These are phyloP conservation scores for Pygathrix nemaeus DNA, from an alignment of 2,113 vertebrate genomes.

Conservation along the genomic window DNA sequence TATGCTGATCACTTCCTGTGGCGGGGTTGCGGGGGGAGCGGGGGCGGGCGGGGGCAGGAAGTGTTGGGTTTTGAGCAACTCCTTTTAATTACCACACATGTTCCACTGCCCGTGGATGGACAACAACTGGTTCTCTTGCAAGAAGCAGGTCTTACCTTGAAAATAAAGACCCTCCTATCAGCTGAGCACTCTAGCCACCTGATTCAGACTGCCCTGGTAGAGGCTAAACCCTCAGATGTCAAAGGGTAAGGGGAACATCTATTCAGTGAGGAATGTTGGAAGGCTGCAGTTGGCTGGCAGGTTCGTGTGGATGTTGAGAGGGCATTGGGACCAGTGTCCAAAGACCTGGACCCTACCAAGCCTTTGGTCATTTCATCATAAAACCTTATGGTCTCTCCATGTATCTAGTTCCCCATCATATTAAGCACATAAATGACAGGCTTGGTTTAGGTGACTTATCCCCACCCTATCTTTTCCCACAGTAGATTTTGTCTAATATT, in stretches of 20 bases:
- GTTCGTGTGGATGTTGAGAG: rapidly evolving
- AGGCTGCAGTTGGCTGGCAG: not conserved
- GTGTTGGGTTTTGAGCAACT: not conserved
- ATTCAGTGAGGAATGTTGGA: not conserved
- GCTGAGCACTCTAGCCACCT: not conserved
- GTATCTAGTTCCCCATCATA: not conserved
- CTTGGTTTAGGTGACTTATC: not conserved
- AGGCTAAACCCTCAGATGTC: not conserved
- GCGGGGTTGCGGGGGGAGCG: rapidly evolving
- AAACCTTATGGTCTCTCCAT: not conserved
- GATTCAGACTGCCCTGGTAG: not conserved
- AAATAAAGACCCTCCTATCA: not conserved
- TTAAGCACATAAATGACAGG: not conserved
- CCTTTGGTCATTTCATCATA: not conserved
- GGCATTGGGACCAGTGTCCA: too few relatives aligned
- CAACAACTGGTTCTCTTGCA: not conserved
- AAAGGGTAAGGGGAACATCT: not conserved
- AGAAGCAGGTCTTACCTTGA: not conserved
- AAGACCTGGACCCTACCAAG: not conserved
- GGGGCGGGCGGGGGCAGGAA: not conserved
- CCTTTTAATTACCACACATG: not conserved
- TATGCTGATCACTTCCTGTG: not conserved
- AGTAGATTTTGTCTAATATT: not conserved
- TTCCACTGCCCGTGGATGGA: too few relatives aligned
- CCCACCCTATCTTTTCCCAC: not conserved